Conservation (phyloP, 2,888 invertebrate species). For the Lepas anatifera region DNA sequence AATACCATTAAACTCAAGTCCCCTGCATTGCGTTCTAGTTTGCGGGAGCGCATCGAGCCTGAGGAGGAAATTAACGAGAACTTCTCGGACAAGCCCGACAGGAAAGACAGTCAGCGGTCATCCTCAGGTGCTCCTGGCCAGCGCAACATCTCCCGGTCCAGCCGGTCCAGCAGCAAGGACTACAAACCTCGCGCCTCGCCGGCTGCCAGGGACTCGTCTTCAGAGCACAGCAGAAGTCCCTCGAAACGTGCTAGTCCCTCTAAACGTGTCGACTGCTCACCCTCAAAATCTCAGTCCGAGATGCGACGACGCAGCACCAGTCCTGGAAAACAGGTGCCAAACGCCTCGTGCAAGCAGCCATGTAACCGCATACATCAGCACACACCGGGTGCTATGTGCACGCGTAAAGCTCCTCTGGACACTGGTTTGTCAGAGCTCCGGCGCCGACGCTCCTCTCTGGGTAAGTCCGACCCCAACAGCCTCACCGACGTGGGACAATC, state of each 20-base stretch:
- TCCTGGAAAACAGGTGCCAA: neutral
- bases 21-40: neutral
- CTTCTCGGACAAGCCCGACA: neutral
- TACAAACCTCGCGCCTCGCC: no score
- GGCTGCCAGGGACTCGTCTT: neutral
- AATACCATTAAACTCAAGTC: neutral
- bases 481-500: neutral
- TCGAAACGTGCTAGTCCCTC: neutral
- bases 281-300: neutral
- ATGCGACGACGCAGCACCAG: neutral
- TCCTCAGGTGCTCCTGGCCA: neutral
- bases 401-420: neutral
- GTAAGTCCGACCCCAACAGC: neutral
- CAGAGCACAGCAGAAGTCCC: neutral
- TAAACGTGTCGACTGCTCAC: no score
- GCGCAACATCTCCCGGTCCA: neutral
- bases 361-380: neutral
- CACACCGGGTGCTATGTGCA: neutral
- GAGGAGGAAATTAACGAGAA: no score
- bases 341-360: no score
- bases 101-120: neutral
- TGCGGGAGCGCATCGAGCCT: neutral
- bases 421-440: neutral
- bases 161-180: no score
- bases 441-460: neutral